phyloP scores from a whole-genome alignment of 1,140 invertebrate genomes.

The Homalodisca vitripennis region DNA sequence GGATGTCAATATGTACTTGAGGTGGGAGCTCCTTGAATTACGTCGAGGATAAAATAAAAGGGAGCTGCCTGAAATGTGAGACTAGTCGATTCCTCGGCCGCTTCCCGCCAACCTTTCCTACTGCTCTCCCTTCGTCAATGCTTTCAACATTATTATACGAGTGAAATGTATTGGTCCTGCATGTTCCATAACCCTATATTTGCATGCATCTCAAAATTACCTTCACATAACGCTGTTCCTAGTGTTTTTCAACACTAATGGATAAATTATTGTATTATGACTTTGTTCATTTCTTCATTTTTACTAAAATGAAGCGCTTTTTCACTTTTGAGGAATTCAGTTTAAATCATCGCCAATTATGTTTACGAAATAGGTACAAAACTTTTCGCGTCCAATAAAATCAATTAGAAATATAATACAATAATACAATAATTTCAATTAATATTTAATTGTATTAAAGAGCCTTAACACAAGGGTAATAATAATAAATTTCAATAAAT shows the following conservation, averaged over 20 bases:
- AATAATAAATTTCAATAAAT: too few species aligned
- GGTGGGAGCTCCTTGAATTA: neutral
- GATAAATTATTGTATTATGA: neutral
- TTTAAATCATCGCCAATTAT: too few species aligned
- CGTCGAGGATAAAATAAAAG: neutral
- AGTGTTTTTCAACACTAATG: neutral
- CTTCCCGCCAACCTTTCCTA: neutral
- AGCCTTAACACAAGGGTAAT: too few species aligned
- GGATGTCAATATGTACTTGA: neutral
- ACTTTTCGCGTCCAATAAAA: too few species aligned
- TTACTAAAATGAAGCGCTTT: too few species aligned
- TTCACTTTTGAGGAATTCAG: too few species aligned
- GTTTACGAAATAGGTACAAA: too few species aligned
- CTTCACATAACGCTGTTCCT: neutral
- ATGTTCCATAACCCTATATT: neutral
- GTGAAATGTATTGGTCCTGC: neutral
- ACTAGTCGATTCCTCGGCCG: neutral
- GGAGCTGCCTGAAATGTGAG: neutral
- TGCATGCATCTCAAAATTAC: neutral
- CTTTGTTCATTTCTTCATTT: neutral
- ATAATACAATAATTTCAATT: too few species aligned
- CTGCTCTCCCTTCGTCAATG: neutral
- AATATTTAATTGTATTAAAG: too few species aligned
- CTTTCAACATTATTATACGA: neutral
- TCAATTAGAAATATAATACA: too few species aligned